phyloP scores from a whole-genome alignment of 1,140 invertebrate genomes.

The Diachasmimorpha longicaudata region DNA sequence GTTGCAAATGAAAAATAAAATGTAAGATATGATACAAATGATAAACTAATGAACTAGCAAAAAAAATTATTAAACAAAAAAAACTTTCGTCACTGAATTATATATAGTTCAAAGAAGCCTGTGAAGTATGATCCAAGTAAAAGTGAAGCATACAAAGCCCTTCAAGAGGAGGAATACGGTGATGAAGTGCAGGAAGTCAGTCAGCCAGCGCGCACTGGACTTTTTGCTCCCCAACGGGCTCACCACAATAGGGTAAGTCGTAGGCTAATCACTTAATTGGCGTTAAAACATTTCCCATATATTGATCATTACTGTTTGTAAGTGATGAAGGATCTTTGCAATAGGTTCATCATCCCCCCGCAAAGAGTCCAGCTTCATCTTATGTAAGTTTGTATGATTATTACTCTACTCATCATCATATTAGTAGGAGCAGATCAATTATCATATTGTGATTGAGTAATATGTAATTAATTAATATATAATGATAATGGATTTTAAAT shows the following conservation, averaged over 20 bases:
- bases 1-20: no score
- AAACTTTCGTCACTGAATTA: conserved; percentile 30
- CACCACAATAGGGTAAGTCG: conserved; percentile 57
- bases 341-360: conserved; percentile 41
- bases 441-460: neutral
- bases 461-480: neutral
- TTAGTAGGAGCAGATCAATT: neutral
- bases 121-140: conserved; percentile 81
- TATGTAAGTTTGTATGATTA: conserved; percentile 47
- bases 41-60: neutral
- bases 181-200: conserved; percentile 71
- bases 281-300: neutral
- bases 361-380: conserved; percentile 46
- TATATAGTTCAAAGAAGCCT: conserved; percentile 68
- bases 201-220: conserved; percentile 73
- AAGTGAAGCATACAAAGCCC: conserved; percentile 83
- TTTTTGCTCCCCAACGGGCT: conserved; percentile 73
- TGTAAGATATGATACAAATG: neutral
- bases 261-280: conserved; percentile 13
- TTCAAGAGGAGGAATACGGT: conserved; percentile 75
- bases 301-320: no score
- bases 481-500: conserved; percentile 9
- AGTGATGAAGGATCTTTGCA: neutral
- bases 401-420: neutral
- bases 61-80: neutral